Conservation (phyloP, 2,888 invertebrate genomes). For the Ceramica pisi region DNA sequence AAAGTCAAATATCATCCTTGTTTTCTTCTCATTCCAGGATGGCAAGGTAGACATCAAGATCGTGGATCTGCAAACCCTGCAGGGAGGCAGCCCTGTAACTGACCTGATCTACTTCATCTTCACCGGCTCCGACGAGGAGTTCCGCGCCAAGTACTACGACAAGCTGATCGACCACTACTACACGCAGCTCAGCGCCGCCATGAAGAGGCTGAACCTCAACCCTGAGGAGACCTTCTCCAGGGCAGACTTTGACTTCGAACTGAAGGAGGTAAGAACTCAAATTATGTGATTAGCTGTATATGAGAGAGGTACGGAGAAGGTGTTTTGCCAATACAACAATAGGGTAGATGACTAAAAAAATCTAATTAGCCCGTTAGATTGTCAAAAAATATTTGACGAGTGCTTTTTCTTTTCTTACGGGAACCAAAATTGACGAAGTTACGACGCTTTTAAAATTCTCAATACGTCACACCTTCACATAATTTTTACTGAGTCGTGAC, state of each 20-base stretch:
- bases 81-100: constrained; percentile 72
- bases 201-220: constrained; percentile 70
- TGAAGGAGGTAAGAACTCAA: constrained; percentile 66
- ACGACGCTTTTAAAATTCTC: no score
- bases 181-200: constrained; percentile 67
- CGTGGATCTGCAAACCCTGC: constrained; percentile 81
- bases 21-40: constrained; percentile 16
- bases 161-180: constrained; percentile 72
- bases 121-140: constrained; percentile 77
- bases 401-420: no score
- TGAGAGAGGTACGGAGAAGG: neutral
- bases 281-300: neutral
- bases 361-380: no score
- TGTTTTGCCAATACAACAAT: no score
- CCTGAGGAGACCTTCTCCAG: constrained; percentile 73
- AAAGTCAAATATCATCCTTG: neutral
- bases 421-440: no score
- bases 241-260: constrained; percentile 74
- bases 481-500: no score
- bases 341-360: no score
- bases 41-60: constrained; percentile 70
- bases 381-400: no score
- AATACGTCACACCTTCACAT: no score
- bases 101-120: constrained; percentile 82
- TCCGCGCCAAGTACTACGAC: constrained; percentile 72